Conservation (phyloP, 2,113 vertebrate genomes). For the Nyctibius bracteatus region DNA sequence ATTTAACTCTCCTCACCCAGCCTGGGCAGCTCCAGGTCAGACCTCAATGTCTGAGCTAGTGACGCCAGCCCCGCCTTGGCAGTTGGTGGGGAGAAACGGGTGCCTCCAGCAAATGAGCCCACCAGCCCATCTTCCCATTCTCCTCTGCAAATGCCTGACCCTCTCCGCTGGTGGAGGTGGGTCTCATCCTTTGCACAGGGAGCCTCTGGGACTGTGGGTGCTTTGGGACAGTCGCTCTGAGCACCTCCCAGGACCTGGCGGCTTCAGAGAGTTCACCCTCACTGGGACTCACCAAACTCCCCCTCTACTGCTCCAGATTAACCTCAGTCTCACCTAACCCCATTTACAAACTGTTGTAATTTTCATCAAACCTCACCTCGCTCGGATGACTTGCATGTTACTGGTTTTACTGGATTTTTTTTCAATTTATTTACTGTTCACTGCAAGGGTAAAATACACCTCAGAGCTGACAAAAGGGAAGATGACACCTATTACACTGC, state of each 20-base stretch:
- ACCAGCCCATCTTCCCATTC: accelerated
- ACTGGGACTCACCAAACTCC: neutral
- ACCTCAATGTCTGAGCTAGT: accelerated
- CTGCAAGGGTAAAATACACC: conserved; percentile 24
- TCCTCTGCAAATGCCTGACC: neutral
- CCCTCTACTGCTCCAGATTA: neutral
- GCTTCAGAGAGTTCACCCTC: neutral
- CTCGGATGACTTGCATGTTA: neutral
- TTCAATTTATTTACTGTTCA: conserved; percentile 24
- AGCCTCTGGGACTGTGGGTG: neutral
- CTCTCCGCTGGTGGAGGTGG: neutral
- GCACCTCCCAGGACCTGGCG: neutral
- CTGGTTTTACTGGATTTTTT: conserved; percentile 55
- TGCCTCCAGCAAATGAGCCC: neutral
- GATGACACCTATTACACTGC: conserved; percentile 17
- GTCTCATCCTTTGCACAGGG: neutral
- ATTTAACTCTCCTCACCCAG: neutral
- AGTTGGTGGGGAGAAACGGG: neutral
- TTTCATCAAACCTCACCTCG: neutral
- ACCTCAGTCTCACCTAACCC: neutral
- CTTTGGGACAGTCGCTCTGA: neutral
- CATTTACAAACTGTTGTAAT: neutral
- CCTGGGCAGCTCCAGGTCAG: neutral
- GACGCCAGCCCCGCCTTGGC: too few species aligned
- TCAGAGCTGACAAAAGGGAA: conserved; percentile 31